A percentile compares a stretch with the other conserved stretches of the same genome.
Evolutionary conservation across 2,113 vertebrate genomes (phyloP).

Genomic region (Corythaixoides concolor): DNA sequence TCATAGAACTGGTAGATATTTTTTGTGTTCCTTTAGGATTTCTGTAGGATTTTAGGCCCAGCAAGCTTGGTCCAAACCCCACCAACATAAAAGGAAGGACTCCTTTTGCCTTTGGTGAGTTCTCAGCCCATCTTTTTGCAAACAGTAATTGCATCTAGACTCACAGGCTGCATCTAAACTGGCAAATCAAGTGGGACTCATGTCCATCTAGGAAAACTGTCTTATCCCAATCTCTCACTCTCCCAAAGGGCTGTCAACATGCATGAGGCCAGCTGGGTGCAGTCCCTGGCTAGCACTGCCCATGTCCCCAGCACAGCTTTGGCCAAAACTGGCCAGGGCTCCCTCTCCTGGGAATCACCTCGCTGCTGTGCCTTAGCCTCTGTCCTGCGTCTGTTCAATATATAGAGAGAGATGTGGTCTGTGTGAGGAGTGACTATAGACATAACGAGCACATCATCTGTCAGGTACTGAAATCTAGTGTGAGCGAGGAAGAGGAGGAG

Average conservation of each 20-base stretch:
- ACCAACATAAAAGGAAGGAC: not conserved
- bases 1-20: not conserved
- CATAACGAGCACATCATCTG: not conserved
- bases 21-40: not conserved
- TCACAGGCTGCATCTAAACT: not conserved
- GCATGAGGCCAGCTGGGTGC: not conserved
- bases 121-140: not conserved
- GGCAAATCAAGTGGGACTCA: not conserved
- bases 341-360: not conserved
- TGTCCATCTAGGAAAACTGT: not conserved
- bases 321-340: not conserved
- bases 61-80: not conserved
- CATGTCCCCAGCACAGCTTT: not conserved
- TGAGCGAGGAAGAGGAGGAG: not conserved
- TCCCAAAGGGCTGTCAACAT: not conserved
- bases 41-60: not conserved
- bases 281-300: not conserved
- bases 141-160: not conserved
- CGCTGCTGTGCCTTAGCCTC: not conserved
- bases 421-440: rapidly evolving
- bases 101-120: not conserved
- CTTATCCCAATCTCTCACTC: not conserved
- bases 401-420: not conserved
- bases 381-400: not conserved
- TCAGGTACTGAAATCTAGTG: not conserved